phyloP scores from a whole-genome alignment of 2,888 invertebrate species.

The Thecophora atra region DNA sequence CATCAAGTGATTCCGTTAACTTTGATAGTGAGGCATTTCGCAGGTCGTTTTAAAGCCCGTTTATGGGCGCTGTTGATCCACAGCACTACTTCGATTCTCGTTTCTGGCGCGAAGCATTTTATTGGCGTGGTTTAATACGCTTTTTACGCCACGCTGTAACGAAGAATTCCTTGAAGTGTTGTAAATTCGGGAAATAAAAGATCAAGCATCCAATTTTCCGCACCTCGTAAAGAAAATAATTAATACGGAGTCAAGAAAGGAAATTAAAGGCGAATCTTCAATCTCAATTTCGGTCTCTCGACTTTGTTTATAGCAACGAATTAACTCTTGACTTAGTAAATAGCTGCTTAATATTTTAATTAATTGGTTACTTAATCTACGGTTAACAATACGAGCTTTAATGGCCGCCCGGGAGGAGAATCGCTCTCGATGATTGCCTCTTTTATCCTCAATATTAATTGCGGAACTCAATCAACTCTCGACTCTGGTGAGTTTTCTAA shows the following conservation, averaged over 20 bases:
- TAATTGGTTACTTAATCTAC: background rate
- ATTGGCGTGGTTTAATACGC: background rate
- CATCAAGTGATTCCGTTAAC: background rate
- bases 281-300: too few species aligned
- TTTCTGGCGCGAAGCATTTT: background rate
- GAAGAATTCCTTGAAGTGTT: background rate
- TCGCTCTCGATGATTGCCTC: conserved; percentile 5
- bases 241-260: background rate
- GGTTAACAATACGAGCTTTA: background rate
- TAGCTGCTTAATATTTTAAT: too few species aligned
- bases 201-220: background rate
- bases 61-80: background rate
- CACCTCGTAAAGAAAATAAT: background rate
- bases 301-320: too few species aligned
- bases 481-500: background rate
- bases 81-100: background rate
- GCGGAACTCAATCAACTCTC: background rate
- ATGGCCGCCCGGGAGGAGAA: background rate
- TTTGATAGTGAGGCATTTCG: background rate
- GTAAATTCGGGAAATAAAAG: too few species aligned
- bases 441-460: conserved; percentile 25
- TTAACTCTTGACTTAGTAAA: too few species aligned
- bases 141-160: background rate
- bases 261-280: background rate
- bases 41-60: background rate